phyloP scores from a whole-genome alignment of 2,888 invertebrate genomes.

The Synergus laeviventris region DNA sequence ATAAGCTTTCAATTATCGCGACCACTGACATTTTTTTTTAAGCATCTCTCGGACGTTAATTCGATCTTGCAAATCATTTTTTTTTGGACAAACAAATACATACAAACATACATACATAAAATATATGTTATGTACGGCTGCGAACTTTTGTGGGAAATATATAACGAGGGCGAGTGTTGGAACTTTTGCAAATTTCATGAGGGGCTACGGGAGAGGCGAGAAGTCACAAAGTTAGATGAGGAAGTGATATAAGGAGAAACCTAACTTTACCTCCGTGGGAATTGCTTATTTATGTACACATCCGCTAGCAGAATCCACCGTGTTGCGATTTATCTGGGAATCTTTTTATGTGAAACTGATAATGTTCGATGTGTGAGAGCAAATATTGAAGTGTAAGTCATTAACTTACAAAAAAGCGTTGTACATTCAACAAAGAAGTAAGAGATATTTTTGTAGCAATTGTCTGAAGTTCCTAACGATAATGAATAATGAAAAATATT shows the following conservation, averaged over 20 bases:
- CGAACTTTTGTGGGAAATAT: slow-evolving; percentile 38
- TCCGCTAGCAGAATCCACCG: slow-evolving; percentile 31
- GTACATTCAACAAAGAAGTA: too few relatives aligned
- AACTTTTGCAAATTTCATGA: slow-evolving; percentile 38
- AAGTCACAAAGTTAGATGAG: slow-evolving; percentile 40
- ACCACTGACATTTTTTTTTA: background rate
- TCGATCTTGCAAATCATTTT: background rate
- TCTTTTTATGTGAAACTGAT: slow-evolving; percentile 35
- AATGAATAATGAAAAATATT: too few relatives aligned
- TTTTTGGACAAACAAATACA: too few relatives aligned
- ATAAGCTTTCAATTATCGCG: slow-evolving; percentile 5
- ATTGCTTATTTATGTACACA: slow-evolving; percentile 40
- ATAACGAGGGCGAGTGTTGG: slow-evolving; percentile 29
- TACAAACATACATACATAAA: background rate
- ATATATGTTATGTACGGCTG: slow-evolving; percentile 7
- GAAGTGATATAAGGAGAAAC: slow-evolving; percentile 38
- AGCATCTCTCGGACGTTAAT: background rate
- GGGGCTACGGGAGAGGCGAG: slow-evolving; percentile 35
- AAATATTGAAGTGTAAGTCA: too few relatives aligned
- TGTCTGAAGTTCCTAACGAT: background rate
- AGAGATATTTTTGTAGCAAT: too few relatives aligned
- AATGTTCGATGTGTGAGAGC: slow-evolving; percentile 12
- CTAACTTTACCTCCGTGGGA: slow-evolving; percentile 39
- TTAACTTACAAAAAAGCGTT: too few relatives aligned
- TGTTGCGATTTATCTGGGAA: slow-evolving; percentile 27